Base-by-base conservation (phyloP, 1,140 invertebrate genomes). In the Polypedilum vanderplanki region DNA sequence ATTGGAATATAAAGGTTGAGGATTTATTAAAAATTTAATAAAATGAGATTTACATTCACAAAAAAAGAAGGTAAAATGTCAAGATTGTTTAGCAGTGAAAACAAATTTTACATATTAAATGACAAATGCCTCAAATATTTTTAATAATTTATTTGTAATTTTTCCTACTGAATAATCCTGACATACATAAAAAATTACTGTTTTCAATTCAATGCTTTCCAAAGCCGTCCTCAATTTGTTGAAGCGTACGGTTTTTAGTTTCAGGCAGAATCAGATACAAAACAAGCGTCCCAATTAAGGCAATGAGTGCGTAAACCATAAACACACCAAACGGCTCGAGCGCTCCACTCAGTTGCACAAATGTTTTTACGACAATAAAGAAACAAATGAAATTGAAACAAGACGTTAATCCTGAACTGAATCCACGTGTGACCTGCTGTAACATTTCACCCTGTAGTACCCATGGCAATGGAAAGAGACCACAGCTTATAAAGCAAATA, bases 161-260 rank as follows among this genome's bases (percentile, higher is more conserved):
- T 33, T 33, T 33, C 24, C 24, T 33, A 5, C 5, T 33, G 24
- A 33, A 33, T 5, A 33, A 33, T 33, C 24, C 24, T 33, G 24
- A 5, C 24, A 33, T 33, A 33, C 24, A 33, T 33, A 33, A 33
- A 33, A 33, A 33, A 33, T 3, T 33, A 1, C 5, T 33, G 24
- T 33, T 33, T 33, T 33, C 24, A 33, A 33, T 57, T 64, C 40
- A 57, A 15, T 57, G 40, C n/a, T n/a, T 46, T 9, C 18, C 41
- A 76, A 88, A 88, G 65, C 80, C 81, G 41, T 85, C 85, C 79
- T 89, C 88, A 75, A 94, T 92, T 79, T 94, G 91, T 79, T 92
- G 88, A 74, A 94, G 83, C 20, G 87, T 89, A 77, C 88, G 90
- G 9, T 91, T 90, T 82, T 90, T 92, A 0, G 92, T 95, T 83